phyloP scores from a whole-genome alignment of 1,140 invertebrate genomes.

The Ceratina calcarata region DNA sequence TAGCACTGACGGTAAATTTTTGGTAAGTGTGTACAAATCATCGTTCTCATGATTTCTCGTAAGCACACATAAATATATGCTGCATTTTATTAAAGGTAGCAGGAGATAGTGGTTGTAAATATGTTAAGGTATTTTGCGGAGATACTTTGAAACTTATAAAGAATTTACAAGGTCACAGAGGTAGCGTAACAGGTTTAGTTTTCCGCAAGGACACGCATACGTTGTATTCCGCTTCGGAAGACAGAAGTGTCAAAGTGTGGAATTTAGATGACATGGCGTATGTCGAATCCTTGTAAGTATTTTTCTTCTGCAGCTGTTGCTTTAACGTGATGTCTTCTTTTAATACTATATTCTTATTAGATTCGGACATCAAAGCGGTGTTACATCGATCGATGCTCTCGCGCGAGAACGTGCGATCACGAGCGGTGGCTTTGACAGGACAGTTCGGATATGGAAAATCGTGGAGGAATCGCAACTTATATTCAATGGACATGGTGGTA shows the following conservation, averaged over 20 bases:
- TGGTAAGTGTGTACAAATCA: slow-evolving; percentile 81
- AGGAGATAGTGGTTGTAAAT: slow-evolving; percentile 86
- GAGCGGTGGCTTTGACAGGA: slow-evolving; percentile 92
- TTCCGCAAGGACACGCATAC: slow-evolving; percentile 94
- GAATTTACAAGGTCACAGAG: slow-evolving; percentile 90
- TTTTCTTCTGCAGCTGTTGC: background rate
- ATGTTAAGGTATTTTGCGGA: slow-evolving; percentile 93
- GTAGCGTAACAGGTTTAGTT: slow-evolving; percentile 87
- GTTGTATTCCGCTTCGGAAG: slow-evolving; percentile 91
- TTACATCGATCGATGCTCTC: slow-evolving; percentile 94
- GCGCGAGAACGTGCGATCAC: slow-evolving; percentile 92
- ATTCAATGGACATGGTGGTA: slow-evolving; percentile 90
- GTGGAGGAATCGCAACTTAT: slow-evolving; percentile 97
- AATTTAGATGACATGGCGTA: slow-evolving; percentile 97
- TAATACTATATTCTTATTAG: slow-evolving; percentile 68
- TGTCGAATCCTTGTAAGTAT: slow-evolving; percentile 92
- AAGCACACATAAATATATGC: background rate
- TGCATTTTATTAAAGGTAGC: slow-evolving; percentile 71
- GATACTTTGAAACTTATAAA: slow-evolving; percentile 88
- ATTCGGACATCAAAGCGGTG: slow-evolving; percentile 94
- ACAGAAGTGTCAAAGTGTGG: slow-evolving; percentile 95
- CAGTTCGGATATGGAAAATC: slow-evolving; percentile 96
- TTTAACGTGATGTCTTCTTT: background rate
- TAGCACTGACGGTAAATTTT: slow-evolving; percentile 91
- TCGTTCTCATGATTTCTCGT: background rate